Conservation (phyloP, 2,888 invertebrate species). For the Agrochola circellaris region DNA sequence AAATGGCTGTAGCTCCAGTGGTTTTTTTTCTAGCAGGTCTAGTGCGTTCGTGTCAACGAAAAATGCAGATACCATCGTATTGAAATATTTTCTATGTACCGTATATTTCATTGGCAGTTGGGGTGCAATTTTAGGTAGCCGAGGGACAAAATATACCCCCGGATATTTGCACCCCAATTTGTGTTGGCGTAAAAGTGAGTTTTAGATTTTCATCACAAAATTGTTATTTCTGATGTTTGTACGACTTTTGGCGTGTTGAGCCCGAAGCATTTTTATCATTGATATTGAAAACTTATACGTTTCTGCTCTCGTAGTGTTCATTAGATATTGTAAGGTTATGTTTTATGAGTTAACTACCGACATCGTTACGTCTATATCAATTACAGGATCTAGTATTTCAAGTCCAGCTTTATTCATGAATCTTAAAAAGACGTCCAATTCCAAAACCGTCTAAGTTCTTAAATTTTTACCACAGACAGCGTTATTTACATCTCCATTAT, state of each 20-base stretch:
- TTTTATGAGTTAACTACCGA: neutral
- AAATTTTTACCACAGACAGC: neutral
- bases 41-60: slow-evolving; percentile 5
- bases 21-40: neutral
- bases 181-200: slow-evolving; percentile 15
- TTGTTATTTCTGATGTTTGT: slow-evolving; percentile 40
- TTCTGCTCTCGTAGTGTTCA: neutral
- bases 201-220: slow-evolving; percentile 31
- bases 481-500: slow-evolving; percentile 52
- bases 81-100: slow-evolving; percentile 43
- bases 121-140: slow-evolving; percentile 42
- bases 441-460: neutral
- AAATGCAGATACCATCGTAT: slow-evolving; percentile 19
- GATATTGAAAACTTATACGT: neutral
- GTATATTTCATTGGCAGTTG: slow-evolving; percentile 13
- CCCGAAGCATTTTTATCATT: neutral
- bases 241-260: neutral
- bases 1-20: neutral
- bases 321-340: neutral
- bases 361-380: neutral
- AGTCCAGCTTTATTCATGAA: neutral
- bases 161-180: slow-evolving; percentile 42
- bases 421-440: neutral
- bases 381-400: neutral
- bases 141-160: slow-evolving; percentile 29